Evolutionary conservation across 2,113 vertebrate species (phyloP).

Genomic region (Hypanus sabinus): DNA sequence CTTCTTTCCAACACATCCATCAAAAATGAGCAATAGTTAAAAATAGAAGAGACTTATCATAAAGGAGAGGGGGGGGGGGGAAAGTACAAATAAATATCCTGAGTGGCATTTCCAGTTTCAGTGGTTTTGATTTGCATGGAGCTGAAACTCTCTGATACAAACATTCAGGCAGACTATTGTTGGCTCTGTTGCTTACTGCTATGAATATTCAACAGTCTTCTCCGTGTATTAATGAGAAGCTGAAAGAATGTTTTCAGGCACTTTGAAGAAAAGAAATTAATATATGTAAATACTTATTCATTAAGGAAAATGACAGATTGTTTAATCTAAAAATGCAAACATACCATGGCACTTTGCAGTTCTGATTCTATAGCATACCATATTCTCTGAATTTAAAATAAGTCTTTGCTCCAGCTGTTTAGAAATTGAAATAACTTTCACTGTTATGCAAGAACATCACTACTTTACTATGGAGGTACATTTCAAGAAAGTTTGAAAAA

Average conservation of each 20-base stretch:
- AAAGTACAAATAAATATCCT: not conserved
- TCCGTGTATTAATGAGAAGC: not conserved
- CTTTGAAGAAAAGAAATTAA: conserved; percentile 9
- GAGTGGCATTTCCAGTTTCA: not conserved
- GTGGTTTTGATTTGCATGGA: not conserved
- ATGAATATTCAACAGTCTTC: not conserved
- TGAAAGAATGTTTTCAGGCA: conserved; percentile 21
- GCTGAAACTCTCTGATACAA: not conserved
- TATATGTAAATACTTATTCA: conserved; percentile 24
- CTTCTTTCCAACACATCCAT: not conserved
- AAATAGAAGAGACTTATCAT: not conserved
- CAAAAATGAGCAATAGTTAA: not conserved
- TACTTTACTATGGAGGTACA: not conserved
- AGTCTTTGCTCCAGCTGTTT: not conserved
- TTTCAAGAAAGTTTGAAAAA: conserved; percentile 2
- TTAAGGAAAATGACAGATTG: conserved; percentile 20
- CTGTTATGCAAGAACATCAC: not conserved
- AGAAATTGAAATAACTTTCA: not conserved
- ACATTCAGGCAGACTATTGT: not conserved
- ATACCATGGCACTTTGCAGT: not conserved
- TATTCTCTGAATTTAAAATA: not conserved
- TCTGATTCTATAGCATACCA: not conserved
- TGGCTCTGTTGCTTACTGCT: not conserved
- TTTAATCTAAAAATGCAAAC: conserved; percentile 8
- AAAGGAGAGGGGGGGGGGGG: too few relatives aligned